A percentile compares a stretch with the other conserved stretches of the same genome.
These are phyloP conservation scores for Benthosema pterotum DNA, from an alignment of 2,797 vertebrate species.

Conservation along the genomic window DNA sequence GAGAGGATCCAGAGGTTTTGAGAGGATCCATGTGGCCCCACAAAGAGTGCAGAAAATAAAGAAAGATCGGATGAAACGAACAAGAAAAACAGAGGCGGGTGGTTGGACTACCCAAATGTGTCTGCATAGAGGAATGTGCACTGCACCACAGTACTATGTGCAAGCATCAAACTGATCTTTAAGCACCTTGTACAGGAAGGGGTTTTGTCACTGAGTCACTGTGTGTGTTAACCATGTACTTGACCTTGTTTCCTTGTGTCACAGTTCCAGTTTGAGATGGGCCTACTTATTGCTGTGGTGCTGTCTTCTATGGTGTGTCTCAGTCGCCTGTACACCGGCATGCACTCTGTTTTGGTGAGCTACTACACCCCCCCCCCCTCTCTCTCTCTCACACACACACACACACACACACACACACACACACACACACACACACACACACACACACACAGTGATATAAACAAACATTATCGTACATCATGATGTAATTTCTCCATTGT, in stretches of 20 bases:
- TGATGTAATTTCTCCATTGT: too few relatives aligned
- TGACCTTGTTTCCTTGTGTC: slow-evolving; percentile 14
- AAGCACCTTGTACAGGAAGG: background rate
- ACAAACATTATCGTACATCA: too few relatives aligned
- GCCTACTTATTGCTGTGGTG: slow-evolving; percentile 81
- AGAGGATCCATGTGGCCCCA: slow-evolving; percentile 20
- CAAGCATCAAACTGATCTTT: slow-evolving; percentile 6
- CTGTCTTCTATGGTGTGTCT: slow-evolving; percentile 90
- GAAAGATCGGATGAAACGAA: slow-evolving; percentile 17
- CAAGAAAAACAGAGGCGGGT: background rate
- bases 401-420: slow-evolving; percentile 11
- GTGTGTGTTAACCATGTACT: slow-evolving; percentile 18
- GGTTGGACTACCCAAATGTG: background rate
- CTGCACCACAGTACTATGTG: background rate
- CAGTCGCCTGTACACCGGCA: slow-evolving; percentile 94
- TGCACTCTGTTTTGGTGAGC: slow-evolving; percentile 98
- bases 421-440: slow-evolving; percentile 7
- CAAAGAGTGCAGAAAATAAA: slow-evolving; percentile 26
- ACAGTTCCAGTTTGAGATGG: slow-evolving; percentile 89
- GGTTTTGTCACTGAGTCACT: too few relatives aligned
- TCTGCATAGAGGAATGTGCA: slow-evolving; percentile 11
- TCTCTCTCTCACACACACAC: slow-evolving; percentile 1
- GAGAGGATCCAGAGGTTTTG: slow-evolving; percentile 24
- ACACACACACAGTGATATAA: slow-evolving; percentile 25
- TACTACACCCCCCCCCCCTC: background rate